A percentile compares a stretch with the other conserved stretches of the same genome.
phyloP scores from a whole-genome alignment of 2,113 vertebrate species.

The Chaenocephalus aceratus region DNA sequence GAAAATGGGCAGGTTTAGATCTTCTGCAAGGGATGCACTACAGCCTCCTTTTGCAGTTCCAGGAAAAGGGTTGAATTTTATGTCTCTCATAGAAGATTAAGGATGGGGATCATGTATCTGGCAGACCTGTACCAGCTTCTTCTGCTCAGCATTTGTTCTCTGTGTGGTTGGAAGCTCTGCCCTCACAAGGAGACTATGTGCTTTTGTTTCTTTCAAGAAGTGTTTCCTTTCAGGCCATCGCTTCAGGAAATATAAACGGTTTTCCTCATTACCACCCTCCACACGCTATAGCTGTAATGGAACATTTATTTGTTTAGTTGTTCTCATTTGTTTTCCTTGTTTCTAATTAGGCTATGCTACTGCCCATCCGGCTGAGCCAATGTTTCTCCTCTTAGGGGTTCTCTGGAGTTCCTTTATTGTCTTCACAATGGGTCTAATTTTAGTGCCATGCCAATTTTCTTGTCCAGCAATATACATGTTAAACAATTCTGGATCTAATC shows the following conservation, averaged over 20 bases:
- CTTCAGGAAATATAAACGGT: constrained; percentile 6
- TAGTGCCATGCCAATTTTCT: background rate
- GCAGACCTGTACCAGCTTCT: background rate
- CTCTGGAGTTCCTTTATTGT: background rate
- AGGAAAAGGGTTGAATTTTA: constrained; percentile 30
- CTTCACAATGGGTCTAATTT: background rate
- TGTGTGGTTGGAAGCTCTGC: constrained; percentile 1
- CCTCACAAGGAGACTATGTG: constrained; percentile 8
- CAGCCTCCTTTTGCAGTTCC: constrained; percentile 39
- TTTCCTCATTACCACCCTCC: background rate
- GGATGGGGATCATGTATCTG: constrained; percentile 7
- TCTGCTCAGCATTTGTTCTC: background rate
- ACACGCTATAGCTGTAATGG: constrained; percentile 4
- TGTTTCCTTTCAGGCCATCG: background rate
- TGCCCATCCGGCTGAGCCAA: background rate
- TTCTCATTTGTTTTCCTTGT: background rate
- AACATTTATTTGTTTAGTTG: constrained; percentile 2
- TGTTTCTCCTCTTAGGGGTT: constrained; percentile 6
- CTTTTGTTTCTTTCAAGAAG: constrained; percentile 4
- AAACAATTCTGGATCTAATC: background rate
- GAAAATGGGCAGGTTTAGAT: constrained; percentile 64
- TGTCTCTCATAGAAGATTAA: constrained; percentile 25
- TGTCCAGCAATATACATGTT: background rate
- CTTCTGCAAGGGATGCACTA: constrained; percentile 42
- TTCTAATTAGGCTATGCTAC: background rate